phyloP scores from a whole-genome alignment of 2,113 vertebrate species.

The Gila orcuttii region DNA sequence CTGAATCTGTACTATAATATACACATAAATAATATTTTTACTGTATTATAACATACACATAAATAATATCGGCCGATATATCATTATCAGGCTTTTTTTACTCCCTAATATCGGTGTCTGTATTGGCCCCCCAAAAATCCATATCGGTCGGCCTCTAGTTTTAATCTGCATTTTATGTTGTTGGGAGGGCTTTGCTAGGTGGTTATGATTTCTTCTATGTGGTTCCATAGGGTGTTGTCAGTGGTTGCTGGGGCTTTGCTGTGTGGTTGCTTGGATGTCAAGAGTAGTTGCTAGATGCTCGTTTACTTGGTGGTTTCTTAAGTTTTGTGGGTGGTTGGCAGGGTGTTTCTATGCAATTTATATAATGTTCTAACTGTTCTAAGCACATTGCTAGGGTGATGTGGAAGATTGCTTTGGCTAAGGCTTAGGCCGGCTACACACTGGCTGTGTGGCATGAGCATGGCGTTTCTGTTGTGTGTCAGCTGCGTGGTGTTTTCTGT shows the following conservation, averaged over 20 bases:
- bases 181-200: not conserved
- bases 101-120: too few relatives aligned
- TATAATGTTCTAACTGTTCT: not conserved
- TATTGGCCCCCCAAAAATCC: too few relatives aligned
- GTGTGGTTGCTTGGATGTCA: not conserved
- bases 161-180: not conserved
- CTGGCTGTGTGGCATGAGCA: too few relatives aligned
- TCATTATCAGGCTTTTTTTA: too few relatives aligned
- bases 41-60: too few relatives aligned
- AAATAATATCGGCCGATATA: too few relatives aligned
- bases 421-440: too few relatives aligned
- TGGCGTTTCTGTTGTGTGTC: too few relatives aligned
- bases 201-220: not conserved
- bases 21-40: too few relatives aligned
- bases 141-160: too few relatives aligned
- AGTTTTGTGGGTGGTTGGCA: not conserved
- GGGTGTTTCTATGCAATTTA: not conserved
- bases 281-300: not conserved
- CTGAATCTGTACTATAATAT: too few relatives aligned
- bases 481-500: too few relatives aligned
- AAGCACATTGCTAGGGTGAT: not conserved
- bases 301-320: not conserved
- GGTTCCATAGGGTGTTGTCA: not conserved
- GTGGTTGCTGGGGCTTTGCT: not conserved
- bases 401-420: not conserved